Evolutionary conservation across 2,113 vertebrate species (phyloP).

Genomic region (Prochilodus magdalenae): DNA sequence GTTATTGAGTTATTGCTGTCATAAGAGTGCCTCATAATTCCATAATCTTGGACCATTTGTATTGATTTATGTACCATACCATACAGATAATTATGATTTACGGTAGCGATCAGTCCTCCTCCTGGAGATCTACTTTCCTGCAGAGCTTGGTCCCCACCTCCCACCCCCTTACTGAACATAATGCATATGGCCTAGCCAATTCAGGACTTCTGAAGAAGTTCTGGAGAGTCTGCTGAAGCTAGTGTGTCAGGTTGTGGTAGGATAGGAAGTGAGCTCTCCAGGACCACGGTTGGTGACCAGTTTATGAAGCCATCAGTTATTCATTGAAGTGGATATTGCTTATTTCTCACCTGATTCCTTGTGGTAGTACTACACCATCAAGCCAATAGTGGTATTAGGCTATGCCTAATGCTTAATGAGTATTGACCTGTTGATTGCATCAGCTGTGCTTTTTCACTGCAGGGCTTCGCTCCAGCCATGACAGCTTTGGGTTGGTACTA

Average conservation of each 20-base stretch:
- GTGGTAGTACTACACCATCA: not conserved
- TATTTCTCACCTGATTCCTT: not conserved
- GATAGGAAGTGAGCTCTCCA: no score
- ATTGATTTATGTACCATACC: not conserved
- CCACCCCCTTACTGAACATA: no score
- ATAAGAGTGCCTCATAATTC: not conserved
- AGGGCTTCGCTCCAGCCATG: slow-evolving; percentile 79
- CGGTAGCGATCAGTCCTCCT: no score
- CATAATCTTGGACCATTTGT: not conserved
- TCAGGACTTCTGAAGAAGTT: no score
- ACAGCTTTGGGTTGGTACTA: slow-evolving; percentile 83
- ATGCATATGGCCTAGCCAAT: no score
- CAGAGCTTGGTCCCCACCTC: no score
- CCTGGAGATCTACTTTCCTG: no score
- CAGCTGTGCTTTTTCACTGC: not conserved
- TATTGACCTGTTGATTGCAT: not conserved
- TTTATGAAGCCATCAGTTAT: no score
- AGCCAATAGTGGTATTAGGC: not conserved
- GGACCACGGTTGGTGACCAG: no score
- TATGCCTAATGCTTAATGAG: not conserved
- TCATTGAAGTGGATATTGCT: not conserved
- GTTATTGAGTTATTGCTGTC: not conserved
- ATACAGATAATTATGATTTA: no score
- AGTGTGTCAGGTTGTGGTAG: no score
- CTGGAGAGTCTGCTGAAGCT: no score